Evolutionary conservation across 2,797 vertebrate genomes (phyloP).

Genomic region (Chanos chanos): DNA sequence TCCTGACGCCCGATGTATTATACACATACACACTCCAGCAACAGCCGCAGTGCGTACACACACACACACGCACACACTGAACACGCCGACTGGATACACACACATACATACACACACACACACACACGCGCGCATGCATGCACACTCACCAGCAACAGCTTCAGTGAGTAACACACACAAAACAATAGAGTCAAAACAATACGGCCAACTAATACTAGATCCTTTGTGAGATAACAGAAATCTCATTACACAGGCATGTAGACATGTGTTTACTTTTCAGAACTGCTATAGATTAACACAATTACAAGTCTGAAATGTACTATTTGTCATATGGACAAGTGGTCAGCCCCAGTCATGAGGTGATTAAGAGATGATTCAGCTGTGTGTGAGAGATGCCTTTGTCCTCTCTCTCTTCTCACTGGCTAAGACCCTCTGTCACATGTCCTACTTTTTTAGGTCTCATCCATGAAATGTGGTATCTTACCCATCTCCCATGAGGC

Average conservation of each 20-base stretch:
- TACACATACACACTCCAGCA: slow-evolving; percentile 88
- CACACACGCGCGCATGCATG: background rate
- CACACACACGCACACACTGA: slow-evolving; percentile 29
- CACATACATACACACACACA: background rate
- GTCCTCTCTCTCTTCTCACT: no score
- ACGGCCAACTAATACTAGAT: no score
- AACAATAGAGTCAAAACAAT: slow-evolving; percentile 34
- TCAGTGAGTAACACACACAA: slow-evolving; percentile 71
- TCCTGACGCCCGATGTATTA: slow-evolving; percentile 88
- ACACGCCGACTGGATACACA: background rate
- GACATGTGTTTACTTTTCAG: no score
- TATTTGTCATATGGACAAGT: no score
- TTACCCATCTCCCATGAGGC: slow-evolving; percentile 97
- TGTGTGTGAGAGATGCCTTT: no score
- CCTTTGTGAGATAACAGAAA: no score
- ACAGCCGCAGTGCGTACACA: slow-evolving; percentile 87
- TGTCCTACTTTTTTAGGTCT: slow-evolving; percentile 79
- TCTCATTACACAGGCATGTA: no score
- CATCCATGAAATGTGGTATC: slow-evolving; percentile 96
- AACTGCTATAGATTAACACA: no score
- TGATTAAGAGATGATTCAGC: no score
- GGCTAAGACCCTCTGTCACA: slow-evolving; percentile 71
- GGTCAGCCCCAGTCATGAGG: no score
- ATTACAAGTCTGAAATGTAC: no score
- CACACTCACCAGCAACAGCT: background rate